Conservation (phyloP, 37 sponge, comb jelly and placozoan species). For the Halisarca cf. caerulea region DNA sequence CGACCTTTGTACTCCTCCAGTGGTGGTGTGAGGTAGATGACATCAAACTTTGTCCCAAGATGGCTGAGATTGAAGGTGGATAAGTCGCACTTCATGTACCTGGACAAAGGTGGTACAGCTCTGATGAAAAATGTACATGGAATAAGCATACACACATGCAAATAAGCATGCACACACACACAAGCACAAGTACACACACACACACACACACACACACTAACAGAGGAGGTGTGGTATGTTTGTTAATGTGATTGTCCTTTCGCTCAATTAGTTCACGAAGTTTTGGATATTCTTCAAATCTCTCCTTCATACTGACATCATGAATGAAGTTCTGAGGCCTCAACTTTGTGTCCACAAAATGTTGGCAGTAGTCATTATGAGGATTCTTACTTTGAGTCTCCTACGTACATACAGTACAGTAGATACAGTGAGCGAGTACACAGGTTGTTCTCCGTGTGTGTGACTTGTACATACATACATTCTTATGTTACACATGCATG, state of each 20-base stretch:
- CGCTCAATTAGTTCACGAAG: slow-evolving; percentile 89
- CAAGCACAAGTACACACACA: too few relatives aligned
- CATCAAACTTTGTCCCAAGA: slow-evolving; percentile 84
- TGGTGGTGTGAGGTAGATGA: slow-evolving; percentile 88
- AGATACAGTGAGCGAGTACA: too few relatives aligned
- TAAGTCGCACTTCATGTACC: slow-evolving; percentile 64
- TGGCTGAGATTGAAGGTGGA: slow-evolving; percentile 55
- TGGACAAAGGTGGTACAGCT: too few relatives aligned
- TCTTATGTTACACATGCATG: too few relatives aligned
- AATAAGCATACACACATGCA: too few relatives aligned
- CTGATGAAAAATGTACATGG: too few relatives aligned
- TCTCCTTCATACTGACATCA: slow-evolving; percentile 84
- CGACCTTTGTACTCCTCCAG: slow-evolving; percentile 93
- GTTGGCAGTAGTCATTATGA: slow-evolving; percentile 97
- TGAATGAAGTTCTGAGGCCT: slow-evolving; percentile 96
- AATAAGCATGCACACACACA: too few relatives aligned
- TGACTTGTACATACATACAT: too few relatives aligned
- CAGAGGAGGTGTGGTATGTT: slow-evolving; percentile 23
- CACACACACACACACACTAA: slow-evolving; percentile 1
- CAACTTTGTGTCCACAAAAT: slow-evolving; percentile 94
- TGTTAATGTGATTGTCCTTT: slow-evolving; percentile 60
- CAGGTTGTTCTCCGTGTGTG: too few relatives aligned
- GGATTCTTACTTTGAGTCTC: slow-evolving; percentile 94
- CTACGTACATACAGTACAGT: too few relatives aligned
- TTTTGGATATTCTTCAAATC: slow-evolving; percentile 97